Evolutionary conservation across 1,140 invertebrate species (phyloP).

Genomic region (Aporrectodea caliginosa): DNA sequence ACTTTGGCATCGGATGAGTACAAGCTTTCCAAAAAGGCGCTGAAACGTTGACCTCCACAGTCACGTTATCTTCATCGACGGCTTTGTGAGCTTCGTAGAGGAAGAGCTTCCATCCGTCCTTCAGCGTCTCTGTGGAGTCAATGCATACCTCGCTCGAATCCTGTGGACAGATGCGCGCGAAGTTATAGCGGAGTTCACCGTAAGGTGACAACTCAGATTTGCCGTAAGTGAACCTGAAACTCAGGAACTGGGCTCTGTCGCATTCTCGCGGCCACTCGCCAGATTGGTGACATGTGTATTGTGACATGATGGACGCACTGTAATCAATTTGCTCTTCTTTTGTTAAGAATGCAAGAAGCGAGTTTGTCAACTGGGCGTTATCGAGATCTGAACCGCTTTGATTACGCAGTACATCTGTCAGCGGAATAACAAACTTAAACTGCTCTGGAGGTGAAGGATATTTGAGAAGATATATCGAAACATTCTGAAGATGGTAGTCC

Average conservation of each 20-base stretch:
- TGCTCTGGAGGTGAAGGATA: background rate
- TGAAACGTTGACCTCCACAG: background rate
- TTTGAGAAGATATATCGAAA: conserved; percentile 30
- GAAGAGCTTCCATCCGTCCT: background rate
- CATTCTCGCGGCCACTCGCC: background rate
- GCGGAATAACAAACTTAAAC: background rate
- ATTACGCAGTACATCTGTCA: background rate
- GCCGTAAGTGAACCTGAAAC: conserved; percentile 25
- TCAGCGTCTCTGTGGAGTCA: background rate
- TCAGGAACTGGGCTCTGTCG: background rate
- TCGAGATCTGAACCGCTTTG: conserved; percentile 4
- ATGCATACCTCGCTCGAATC: background rate
- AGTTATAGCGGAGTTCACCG: conserved; percentile 30
- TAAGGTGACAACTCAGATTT: background rate
- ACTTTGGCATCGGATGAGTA: conserved; percentile 20
- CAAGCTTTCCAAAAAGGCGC: conserved; percentile 19
- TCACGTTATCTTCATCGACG: background rate
- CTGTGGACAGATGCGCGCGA: conserved; percentile 35
- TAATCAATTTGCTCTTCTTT: background rate
- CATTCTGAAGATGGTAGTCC: conserved; percentile 20
- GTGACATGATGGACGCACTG: background rate
- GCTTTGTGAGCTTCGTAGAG: background rate
- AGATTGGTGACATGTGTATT: background rate
- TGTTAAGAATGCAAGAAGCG: background rate
- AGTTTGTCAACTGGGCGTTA: background rate